Evolutionary conservation across 2,888 invertebrate genomes (phyloP).

Genomic region (Zeuzera pyrina): DNA sequence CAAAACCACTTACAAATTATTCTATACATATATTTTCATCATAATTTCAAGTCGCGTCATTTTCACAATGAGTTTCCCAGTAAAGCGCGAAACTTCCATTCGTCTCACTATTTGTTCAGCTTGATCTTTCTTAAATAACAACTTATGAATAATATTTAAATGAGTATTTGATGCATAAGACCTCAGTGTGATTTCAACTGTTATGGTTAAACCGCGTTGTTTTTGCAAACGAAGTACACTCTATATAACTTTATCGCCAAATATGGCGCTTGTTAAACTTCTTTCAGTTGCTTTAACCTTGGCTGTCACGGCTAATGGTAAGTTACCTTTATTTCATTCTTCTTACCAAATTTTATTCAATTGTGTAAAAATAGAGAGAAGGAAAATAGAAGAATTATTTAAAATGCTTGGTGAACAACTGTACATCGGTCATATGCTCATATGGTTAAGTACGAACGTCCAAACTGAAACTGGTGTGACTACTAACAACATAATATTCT

Average conservation of each 20-base stretch:
- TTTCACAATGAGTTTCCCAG: conserved; percentile 20
- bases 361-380: too few relatives aligned
- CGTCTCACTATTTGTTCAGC: conserved; percentile 50
- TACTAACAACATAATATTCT: too few relatives aligned
- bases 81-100: conserved; percentile 26
- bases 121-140: conserved; percentile 33
- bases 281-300: conserved; percentile 24
- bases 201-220: conserved; percentile 21
- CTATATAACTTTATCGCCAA: conserved; percentile 16
- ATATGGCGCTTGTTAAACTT: conserved; percentile 35
- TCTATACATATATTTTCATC: conserved; percentile 4
- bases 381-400: too few relatives aligned
- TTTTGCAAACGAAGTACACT: conserved; percentile 11
- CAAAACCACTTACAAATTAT: too few relatives aligned
- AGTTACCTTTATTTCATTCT: conserved; percentile 15
- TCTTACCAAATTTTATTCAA: too few relatives aligned
- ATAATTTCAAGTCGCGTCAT: conserved; percentile 10
- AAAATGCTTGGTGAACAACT: too few relatives aligned
- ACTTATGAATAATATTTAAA: conserved; percentile 40
- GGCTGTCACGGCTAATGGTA: conserved; percentile 30
- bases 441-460: too few relatives aligned
- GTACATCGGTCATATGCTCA: too few relatives aligned
- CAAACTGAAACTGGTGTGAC: too few relatives aligned
- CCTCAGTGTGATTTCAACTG: conserved; percentile 34
- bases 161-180: conserved; percentile 24